Conservation (phyloP, 2,888 invertebrate species). For the Adelphocoris suturalis region DNA sequence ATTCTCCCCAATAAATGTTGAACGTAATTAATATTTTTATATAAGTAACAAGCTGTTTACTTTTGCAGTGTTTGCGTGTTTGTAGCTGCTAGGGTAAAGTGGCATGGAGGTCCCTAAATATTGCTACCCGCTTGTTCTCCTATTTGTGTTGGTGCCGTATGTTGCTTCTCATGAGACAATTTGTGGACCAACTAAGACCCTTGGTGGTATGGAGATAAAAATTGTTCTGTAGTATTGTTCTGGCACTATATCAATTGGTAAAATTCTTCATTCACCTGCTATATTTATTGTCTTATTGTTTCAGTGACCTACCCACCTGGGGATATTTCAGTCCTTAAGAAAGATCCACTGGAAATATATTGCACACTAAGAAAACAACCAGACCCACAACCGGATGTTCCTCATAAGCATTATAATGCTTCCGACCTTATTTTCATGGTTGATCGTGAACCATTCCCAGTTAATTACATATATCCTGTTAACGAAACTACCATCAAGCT, state of each 20-base stretch:
- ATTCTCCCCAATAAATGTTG: too few relatives aligned
- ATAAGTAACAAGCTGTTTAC: slow-evolving; percentile 16
- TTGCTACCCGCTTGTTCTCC: slow-evolving; percentile 69
- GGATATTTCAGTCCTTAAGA: slow-evolving; percentile 82
- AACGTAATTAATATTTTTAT: too few relatives aligned
- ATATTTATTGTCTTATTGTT: neutral
- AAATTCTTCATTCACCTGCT: neutral
- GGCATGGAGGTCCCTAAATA: slow-evolving; percentile 74
- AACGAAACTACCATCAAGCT: slow-evolving; percentile 84
- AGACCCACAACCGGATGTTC: slow-evolving; percentile 73
- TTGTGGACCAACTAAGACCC: slow-evolving; percentile 71
- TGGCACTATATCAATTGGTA: neutral
- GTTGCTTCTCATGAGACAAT: slow-evolving; percentile 66
- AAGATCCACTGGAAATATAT: slow-evolving; percentile 83
- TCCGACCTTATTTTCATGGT: slow-evolving; percentile 80
- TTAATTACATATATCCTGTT: slow-evolving; percentile 80
- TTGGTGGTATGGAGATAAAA: slow-evolving; percentile 72
- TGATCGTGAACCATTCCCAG: slow-evolving; percentile 78
- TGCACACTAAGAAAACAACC: slow-evolving; percentile 80
- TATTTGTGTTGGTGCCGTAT: slow-evolving; percentile 57
- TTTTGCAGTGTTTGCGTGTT: slow-evolving; percentile 70
- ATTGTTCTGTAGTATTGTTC: neutral
- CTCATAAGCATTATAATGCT: slow-evolving; percentile 80
- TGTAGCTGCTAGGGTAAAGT: slow-evolving; percentile 73
- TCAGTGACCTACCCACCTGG: slow-evolving; percentile 77